Evolutionary conservation across 2,888 invertebrate genomes (phyloP).

Genomic region (Cylindroiulus punctatus): DNA sequence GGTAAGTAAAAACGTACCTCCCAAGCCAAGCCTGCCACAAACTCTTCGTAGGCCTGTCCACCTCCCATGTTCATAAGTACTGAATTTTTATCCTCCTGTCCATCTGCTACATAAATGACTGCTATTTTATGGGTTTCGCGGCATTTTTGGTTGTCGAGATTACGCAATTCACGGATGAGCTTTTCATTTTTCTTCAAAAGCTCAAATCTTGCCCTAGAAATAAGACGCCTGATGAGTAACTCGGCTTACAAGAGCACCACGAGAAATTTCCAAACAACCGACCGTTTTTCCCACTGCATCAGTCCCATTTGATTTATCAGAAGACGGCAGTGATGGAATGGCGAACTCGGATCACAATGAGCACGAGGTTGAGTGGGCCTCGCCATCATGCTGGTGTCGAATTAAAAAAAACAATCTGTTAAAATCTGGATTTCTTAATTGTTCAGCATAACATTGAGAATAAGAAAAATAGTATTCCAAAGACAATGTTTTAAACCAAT

Average conservation of each 20-base stretch:
- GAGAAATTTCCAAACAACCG: too few species aligned
- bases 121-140: constrained; percentile 96
- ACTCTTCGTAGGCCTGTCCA: constrained; percentile 88
- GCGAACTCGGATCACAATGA: constrained; percentile 70
- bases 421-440: too few species aligned
- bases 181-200: constrained; percentile 88
- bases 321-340: constrained; percentile 86
- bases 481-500: too few species aligned
- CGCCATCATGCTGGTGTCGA: constrained; percentile 70
- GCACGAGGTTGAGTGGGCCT: constrained; percentile 69
- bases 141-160: constrained; percentile 92
- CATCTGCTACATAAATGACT: constrained; percentile 96
- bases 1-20: constrained; percentile 67
- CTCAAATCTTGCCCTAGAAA: constrained; percentile 75
- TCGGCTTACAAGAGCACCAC: too few species aligned
- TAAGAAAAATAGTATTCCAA: too few species aligned
- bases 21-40: constrained; percentile 74
- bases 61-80: constrained; percentile 91
- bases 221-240: too few species aligned
- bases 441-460: too few species aligned
- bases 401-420: too few species aligned
- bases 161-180: constrained; percentile 86
- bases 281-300: constrained; percentile 87
- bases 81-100: constrained; percentile 95
- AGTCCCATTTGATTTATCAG: constrained; percentile 92